Evolutionary conservation across 2,888 invertebrate species (phyloP).

Genomic region (Pilophorus perplexus): DNA sequence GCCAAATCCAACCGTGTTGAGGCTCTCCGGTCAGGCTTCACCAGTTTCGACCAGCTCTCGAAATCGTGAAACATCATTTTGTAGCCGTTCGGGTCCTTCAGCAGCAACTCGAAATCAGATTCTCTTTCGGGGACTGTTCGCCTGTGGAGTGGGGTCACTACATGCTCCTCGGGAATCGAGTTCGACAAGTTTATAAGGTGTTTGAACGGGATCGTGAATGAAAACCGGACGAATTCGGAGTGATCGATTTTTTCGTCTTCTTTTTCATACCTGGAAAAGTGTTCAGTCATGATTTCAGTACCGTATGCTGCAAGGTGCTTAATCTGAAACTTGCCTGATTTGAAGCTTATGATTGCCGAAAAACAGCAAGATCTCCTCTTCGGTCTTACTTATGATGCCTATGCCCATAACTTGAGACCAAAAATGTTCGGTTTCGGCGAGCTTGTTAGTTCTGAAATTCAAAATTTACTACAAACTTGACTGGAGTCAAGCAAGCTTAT

Average conservation of each 20-base stretch:
- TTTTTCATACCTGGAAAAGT: too few relatives aligned
- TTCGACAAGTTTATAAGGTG: too few relatives aligned
- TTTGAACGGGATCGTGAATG: too few relatives aligned
- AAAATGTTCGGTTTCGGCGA: background rate
- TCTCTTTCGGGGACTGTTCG: too few relatives aligned
- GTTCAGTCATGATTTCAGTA: background rate
- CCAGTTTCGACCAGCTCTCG: background rate
- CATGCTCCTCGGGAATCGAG: too few relatives aligned
- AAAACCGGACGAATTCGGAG: too few relatives aligned
- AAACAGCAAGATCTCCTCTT: conserved; percentile 6
- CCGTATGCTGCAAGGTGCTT: background rate
- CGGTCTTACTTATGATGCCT: conserved; percentile 10
- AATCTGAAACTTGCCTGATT: background rate
- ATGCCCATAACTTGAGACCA: background rate
- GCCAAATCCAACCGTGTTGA: background rate
- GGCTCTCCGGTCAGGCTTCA: background rate
- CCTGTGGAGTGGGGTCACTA: too few relatives aligned
- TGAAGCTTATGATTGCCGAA: background rate
- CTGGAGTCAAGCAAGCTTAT: too few relatives aligned
- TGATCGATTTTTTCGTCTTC: too few relatives aligned
- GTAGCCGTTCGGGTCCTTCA: conserved; percentile 18
- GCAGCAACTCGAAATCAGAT: conserved; percentile 1
- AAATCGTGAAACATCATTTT: background rate
- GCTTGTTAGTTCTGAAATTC: background rate
- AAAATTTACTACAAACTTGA: too few relatives aligned